phyloP scores from a whole-genome alignment of 2,888 invertebrate species.

The Thymelicus lineola region DNA sequence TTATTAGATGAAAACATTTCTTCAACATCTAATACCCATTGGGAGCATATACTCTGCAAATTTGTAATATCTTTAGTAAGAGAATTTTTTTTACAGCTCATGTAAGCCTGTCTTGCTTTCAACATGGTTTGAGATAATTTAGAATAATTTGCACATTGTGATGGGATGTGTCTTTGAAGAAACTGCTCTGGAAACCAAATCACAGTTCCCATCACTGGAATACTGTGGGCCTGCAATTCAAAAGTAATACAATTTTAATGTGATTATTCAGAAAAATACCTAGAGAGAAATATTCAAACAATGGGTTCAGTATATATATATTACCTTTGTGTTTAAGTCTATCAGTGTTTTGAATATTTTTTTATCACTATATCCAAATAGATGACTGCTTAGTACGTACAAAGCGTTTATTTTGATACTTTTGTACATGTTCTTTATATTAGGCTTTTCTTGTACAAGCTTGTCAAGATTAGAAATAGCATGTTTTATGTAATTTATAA shows the following conservation, averaged over 20 bases:
- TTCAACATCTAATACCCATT: constrained; percentile 73
- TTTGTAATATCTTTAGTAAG: constrained; percentile 87
- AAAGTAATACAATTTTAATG: constrained; percentile 13
- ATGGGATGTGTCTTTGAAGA: constrained; percentile 86
- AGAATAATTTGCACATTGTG: constrained; percentile 82
- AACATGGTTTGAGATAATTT: constrained; percentile 74
- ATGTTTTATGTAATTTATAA: constrained; percentile 87
- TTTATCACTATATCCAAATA: constrained; percentile 92
- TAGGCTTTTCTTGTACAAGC: constrained; percentile 79
- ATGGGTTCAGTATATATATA: constrained; percentile 8
- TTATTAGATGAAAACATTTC: constrained; percentile 67
- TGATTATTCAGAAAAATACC: background rate
- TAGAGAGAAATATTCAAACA: background rate
- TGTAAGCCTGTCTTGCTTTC: constrained; percentile 82
- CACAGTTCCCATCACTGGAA: constrained; percentile 91
- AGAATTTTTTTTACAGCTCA: constrained; percentile 84
- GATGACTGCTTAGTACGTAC: constrained; percentile 87
- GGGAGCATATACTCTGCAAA: constrained; percentile 62
- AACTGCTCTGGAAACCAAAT: constrained; percentile 95
- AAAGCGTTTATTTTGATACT: constrained; percentile 89
- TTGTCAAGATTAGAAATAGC: constrained; percentile 87
- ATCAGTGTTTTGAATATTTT: constrained; percentile 89
- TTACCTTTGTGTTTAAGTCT: constrained; percentile 91
- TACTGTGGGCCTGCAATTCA: constrained; percentile 88
- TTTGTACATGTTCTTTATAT: constrained; percentile 80